Conservation (phyloP, 2,888 invertebrate species). For the Deilephila elpenor region DNA sequence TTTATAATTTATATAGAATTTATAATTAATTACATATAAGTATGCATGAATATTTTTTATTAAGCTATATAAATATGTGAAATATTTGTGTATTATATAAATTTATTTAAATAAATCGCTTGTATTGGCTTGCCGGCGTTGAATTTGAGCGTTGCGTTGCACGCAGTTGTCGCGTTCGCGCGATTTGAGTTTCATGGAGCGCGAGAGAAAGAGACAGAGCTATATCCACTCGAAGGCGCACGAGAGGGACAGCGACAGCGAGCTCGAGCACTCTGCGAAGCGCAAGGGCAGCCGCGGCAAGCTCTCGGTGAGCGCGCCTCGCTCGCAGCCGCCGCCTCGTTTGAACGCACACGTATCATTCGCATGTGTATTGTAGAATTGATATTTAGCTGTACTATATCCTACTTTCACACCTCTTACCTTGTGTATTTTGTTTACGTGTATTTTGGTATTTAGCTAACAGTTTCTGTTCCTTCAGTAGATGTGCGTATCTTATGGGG, state of each 20-base stretch:
- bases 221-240: constrained; percentile 82
- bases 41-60: background rate
- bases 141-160: constrained; percentile 70
- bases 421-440: constrained; percentile 13
- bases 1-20: background rate
- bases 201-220: constrained; percentile 81
- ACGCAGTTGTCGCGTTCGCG: constrained; percentile 81
- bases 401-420: constrained; percentile 1
- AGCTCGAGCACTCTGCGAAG: constrained; percentile 86
- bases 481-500: background rate
- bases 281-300: constrained; percentile 87
- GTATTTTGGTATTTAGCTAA: background rate
- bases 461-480: background rate
- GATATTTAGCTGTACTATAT: constrained; percentile 12
- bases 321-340: constrained; percentile 38
- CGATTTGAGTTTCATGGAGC: constrained; percentile 80
- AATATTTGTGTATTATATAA: background rate
- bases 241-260: constrained; percentile 94
- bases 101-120: constrained; percentile 30
- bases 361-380: constrained; percentile 29
- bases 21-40: background rate
- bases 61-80: constrained; percentile 4
- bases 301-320: constrained; percentile 87
- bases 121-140: constrained; percentile 51
- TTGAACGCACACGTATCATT: constrained; percentile 23